Conservation (phyloP, 2,888 invertebrate species). For the Malthinus flaveolus region DNA sequence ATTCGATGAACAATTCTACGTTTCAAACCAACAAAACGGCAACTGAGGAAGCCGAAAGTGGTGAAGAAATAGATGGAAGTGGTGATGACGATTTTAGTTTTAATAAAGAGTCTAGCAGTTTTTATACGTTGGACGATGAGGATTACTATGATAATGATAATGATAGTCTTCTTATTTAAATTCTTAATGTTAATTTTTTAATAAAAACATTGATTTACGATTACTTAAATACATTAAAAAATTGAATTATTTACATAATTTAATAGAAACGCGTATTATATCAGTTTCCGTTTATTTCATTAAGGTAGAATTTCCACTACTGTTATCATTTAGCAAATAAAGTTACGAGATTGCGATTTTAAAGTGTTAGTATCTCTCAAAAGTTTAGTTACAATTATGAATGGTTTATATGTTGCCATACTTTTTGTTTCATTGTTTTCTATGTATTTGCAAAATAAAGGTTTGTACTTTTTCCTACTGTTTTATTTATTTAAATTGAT, state of each 20-base stretch:
- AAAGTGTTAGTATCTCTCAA: background rate
- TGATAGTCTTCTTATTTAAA: no score
- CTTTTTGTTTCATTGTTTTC: constrained; percentile 1
- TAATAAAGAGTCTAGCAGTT: background rate
- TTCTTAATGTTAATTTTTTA: no score
- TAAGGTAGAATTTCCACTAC: constrained; percentile 8
- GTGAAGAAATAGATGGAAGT: no score
- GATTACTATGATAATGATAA: background rate
- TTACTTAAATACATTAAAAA: no score
- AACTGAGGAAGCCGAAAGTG: no score
- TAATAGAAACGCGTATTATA: constrained; percentile 6
- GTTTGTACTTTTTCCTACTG: background rate
- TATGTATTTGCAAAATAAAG: background rate
- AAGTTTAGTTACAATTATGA: background rate
- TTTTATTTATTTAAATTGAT: background rate
- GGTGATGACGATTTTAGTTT: no score
- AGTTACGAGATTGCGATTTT: constrained; percentile 4
- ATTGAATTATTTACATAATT: background rate
- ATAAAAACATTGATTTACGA: background rate
- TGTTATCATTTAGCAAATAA: constrained; percentile 23
- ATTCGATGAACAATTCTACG: no score
- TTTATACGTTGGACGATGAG: background rate
- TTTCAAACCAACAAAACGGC: no score
- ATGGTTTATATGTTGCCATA: background rate
- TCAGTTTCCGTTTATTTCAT: constrained; percentile 2